Base-by-base conservation (phyloP, 2,113 vertebrate genomes). In the Paramisgurnus dabryanus region DNA sequence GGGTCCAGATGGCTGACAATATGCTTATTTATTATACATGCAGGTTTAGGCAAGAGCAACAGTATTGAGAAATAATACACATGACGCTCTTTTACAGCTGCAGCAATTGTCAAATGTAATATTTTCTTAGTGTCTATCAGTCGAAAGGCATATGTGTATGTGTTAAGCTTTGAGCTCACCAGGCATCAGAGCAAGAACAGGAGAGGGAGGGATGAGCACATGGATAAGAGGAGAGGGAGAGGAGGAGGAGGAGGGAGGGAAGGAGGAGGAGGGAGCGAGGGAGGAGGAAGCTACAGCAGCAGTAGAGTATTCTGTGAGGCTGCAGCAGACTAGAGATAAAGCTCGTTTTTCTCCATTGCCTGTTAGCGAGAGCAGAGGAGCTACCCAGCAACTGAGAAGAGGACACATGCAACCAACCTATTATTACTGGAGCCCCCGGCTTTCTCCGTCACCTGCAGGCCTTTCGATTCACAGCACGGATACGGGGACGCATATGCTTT, bases 251-350 rank as follows among this genome's bases (percentile, higher is more conserved):
- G 86, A 79, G 79, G 57, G 68, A 65, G 79, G 79, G 60, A 61
- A 55, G 49, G 68, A 58, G n/a, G 47, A 74, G 64, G 80, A 53
- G 63, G 34, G 84, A 78, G 83, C 80, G 89, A 45, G 65, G 81
- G 57, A 69, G 85, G 83, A 65, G 78, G 70, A 69, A 81, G 78
- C 80, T 70, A 81, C 74, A 85, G 85, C 80, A 86, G 83, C 82
- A 85, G 87, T 89, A 90, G 89, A 84, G 81, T 81, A 87, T 88
- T 88, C 84, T 83, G 87, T 86, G 88, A 89, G 89, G 90, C 93
- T 90, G 93, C 92, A 90, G 91, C 91, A 90, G 90, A 81, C 87
- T 79, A 85, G 79, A 92, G 90, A 92, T 91, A 80, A 90, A 87
- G 90, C 89, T 60, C 84, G 84, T 80, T 85, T 87, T 86, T 88